Evolutionary conservation across 2,888 invertebrate genomes (phyloP).

Genomic region (Lottia gigantea): DNA sequence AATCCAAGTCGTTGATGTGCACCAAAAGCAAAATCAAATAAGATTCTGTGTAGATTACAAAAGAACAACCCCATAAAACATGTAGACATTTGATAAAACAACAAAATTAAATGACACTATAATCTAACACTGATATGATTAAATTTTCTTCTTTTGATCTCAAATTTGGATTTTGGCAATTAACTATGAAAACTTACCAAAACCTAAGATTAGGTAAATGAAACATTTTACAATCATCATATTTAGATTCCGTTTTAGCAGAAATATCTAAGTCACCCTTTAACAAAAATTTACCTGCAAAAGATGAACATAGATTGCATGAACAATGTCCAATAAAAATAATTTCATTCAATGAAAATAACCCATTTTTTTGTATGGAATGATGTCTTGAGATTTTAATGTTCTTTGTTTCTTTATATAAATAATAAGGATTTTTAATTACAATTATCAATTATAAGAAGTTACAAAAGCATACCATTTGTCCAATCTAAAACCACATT

Average conservation of each 20-base stretch:
- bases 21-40: too few species aligned
- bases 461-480: conserved; percentile 74
- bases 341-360: not conserved
- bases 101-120: not conserved
- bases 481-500: conserved; percentile 96
- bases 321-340: not conserved
- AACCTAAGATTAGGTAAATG: conserved; percentile 90
- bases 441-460: not conserved
- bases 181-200: conserved; percentile 68
- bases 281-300: conserved; percentile 80
- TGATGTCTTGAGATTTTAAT: too few species aligned
- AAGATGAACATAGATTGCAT: conserved; percentile 10
- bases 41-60: too few species aligned
- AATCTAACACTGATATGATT: not conserved
- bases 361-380: not conserved
- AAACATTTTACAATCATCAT: conserved; percentile 94
- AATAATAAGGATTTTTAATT: not conserved
- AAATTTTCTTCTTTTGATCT: not conserved
- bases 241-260: conserved; percentile 96
- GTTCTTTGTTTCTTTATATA: too few species aligned
- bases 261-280: conserved; percentile 94
- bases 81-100: not conserved
- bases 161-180: not conserved
- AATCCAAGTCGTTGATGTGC: too few species aligned
- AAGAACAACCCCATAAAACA: not conserved